phyloP scores from a whole-genome alignment of 2,797 vertebrate genomes.

The Acanthopagrus latus region DNA sequence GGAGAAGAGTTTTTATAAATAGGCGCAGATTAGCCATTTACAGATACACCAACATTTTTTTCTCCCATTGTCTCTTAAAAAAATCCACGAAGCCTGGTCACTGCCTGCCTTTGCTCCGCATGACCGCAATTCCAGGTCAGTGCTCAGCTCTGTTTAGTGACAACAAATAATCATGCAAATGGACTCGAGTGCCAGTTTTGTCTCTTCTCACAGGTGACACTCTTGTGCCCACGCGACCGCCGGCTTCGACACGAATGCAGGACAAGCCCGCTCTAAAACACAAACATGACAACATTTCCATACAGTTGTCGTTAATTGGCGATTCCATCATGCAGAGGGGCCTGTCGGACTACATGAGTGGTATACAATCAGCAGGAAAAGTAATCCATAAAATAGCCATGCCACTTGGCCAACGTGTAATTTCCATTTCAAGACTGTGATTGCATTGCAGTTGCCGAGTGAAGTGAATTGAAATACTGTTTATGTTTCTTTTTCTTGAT shows the following conservation, averaged over 20 bases:
- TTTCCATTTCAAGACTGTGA: constrained; percentile 83
- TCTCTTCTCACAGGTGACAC: constrained; percentile 61
- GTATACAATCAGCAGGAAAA: constrained; percentile 80
- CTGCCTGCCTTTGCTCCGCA: constrained; percentile 41
- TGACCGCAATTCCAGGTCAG: constrained; percentile 60
- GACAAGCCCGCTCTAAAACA: constrained; percentile 30
- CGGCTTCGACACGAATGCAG: constrained; percentile 12
- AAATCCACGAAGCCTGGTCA: constrained; percentile 31
- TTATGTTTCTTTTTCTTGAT: constrained; percentile 63
- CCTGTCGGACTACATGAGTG: constrained; percentile 67
- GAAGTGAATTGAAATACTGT: constrained; percentile 76
- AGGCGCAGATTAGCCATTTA: constrained; percentile 31
- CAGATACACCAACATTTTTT: constrained; percentile 19
- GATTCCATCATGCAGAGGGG: constrained; percentile 58
- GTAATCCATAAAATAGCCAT: constrained; percentile 77
- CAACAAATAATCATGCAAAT: constrained; percentile 81
- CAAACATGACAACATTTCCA: constrained; percentile 52
- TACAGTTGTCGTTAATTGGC: constrained; percentile 65
- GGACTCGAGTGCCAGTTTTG: constrained; percentile 68
- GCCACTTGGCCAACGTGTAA: constrained; percentile 75
- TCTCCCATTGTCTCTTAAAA: constrained; percentile 3
- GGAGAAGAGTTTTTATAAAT: constrained; percentile 12
- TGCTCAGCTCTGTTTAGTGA: constrained; percentile 53
- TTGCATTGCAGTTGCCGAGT: constrained; percentile 72
- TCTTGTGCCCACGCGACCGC: constrained; percentile 4